Percentiles rank a stretch among this genome's conserved stretches.
phyloP scores from a whole-genome alignment of 2,888 invertebrate genomes.

The Lasioglossum lativentre region DNA sequence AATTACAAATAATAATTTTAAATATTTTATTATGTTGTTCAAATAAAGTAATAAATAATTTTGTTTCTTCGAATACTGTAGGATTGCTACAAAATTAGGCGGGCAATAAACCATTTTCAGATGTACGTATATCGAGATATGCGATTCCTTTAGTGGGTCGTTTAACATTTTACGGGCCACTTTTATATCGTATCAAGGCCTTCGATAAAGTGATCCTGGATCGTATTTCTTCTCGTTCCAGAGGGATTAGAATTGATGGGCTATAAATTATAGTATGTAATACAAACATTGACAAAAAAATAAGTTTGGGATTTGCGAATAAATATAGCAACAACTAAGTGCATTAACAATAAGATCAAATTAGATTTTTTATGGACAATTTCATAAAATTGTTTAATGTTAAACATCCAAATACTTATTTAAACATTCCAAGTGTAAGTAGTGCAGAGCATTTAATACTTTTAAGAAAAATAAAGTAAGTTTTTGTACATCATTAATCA shows the following conservation, averaged over 20 bases:
- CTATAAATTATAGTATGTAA: neutral
- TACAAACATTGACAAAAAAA: neutral
- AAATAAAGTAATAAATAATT: neutral
- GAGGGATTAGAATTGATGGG: constrained; percentile 19
- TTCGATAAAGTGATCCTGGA: constrained; percentile 5
- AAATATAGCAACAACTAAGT: no score
- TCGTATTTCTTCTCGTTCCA: constrained; percentile 5
- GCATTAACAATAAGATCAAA: neutral
- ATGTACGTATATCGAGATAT: neutral
- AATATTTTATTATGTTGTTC: no score
- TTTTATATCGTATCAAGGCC: constrained; percentile 11
- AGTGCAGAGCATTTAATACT: neutral
- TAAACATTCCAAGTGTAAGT: neutral
- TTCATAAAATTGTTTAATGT: neutral
- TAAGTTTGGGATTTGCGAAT: neutral
- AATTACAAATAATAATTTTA: no score
- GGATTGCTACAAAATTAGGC: neutral
- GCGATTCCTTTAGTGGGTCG: constrained; percentile 17
- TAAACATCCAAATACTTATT: neutral
- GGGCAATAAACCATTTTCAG: neutral
- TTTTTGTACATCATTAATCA: neutral
- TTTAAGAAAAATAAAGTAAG: neutral
- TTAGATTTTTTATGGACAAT: neutral
- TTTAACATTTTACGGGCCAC: constrained; percentile 17
- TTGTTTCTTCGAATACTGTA: neutral